phyloP scores from a whole-genome alignment of 2,113 vertebrate species.

The Halcyon senegalensis region DNA sequence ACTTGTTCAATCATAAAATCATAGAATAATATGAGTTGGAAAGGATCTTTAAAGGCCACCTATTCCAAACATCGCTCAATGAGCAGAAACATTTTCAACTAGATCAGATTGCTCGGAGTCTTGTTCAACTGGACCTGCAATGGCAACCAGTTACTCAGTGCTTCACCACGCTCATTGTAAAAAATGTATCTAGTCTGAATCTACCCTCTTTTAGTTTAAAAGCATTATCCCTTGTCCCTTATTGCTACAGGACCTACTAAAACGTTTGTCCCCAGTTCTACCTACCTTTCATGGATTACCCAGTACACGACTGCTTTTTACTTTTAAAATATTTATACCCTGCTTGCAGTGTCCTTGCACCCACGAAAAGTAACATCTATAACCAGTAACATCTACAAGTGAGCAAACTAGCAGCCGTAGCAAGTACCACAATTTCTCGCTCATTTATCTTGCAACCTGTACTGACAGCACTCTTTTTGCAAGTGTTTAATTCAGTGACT shows the following conservation, averaged over 20 bases:
- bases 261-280: background rate
- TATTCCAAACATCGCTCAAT: background rate
- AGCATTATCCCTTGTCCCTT: background rate
- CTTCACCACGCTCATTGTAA: background rate
- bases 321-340: background rate
- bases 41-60: background rate
- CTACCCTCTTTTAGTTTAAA: background rate
- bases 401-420: background rate
- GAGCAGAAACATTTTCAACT: background rate
- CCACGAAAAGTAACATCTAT: background rate
- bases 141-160: background rate
- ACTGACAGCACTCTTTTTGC: background rate
- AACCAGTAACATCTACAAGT: background rate
- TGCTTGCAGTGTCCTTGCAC: background rate
- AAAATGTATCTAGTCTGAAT: background rate
- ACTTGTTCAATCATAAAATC: background rate
- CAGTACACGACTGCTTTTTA: background rate
- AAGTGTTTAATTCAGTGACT: constrained; percentile 20
- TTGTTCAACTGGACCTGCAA: background rate
- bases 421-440: background rate
- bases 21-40: background rate
- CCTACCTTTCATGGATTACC: background rate
- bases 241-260: no score
- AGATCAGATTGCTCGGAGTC: no score
- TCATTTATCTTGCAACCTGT: background rate